A percentile compares a stretch with the other conserved stretches of the same genome.
These are phyloP conservation scores for Drosophila asahinai DNA, from an alignment of 1,140 invertebrate genomes.

Conservation along the genomic window DNA sequence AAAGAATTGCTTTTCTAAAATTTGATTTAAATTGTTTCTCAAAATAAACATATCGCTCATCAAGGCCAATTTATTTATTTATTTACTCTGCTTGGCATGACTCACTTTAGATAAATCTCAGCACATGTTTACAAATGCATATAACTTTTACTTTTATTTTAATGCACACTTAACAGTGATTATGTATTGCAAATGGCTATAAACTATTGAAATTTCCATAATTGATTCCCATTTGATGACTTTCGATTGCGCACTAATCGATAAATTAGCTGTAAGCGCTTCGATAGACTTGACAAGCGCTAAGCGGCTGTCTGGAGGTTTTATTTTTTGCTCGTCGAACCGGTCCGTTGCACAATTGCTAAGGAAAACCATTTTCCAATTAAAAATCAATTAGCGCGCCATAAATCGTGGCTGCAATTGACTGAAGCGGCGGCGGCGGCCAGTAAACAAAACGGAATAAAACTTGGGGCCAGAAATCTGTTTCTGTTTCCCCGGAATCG, in stretches of 20 bases:
- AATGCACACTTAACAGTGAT: background rate
- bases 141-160: slow-evolving; percentile 8
- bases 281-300: slow-evolving; percentile 37
- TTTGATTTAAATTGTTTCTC: background rate
- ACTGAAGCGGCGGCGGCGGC: slow-evolving; percentile 46
- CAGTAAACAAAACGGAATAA: slow-evolving; percentile 22
- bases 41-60: background rate
- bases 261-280: slow-evolving; percentile 22
- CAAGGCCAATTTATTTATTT: slow-evolving; percentile 3
- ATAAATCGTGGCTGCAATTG: slow-evolving; percentile 67
- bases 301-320: slow-evolving; percentile 36
- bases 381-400: slow-evolving; percentile 73
- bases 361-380: slow-evolving; percentile 74
- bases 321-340: slow-evolving; percentile 36
- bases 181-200: background rate
- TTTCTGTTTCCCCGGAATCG: slow-evolving; percentile 18
- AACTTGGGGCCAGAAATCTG: slow-evolving; percentile 27
- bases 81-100: background rate
- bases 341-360: slow-evolving; percentile 73
- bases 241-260: slow-evolving; percentile 28
- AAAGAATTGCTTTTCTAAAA: background rate
- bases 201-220: slow-evolving; percentile 4
- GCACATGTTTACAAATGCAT: background rate
- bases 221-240: slow-evolving; percentile 7
- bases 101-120: background rate